Evolutionary conservation across 2,113 vertebrate species (phyloP).

Genomic region (Cephalopterus ornatus): DNA sequence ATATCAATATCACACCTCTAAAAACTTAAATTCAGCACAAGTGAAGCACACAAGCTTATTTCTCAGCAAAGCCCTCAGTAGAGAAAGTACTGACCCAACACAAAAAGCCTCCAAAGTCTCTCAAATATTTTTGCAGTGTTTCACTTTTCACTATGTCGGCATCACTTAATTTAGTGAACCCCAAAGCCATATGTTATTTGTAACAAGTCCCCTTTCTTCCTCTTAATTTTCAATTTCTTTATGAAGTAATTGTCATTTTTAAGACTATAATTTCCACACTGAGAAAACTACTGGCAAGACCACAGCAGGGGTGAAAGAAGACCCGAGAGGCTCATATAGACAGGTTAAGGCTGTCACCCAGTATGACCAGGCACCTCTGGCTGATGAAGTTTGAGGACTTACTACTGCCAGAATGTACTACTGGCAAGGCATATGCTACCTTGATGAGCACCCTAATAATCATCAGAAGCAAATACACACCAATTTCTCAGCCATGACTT

Average conservation of each 20-base stretch:
- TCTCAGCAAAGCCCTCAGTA: neutral
- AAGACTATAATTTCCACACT: neutral
- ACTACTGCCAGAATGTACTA: neutral
- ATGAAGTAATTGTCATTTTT: neutral
- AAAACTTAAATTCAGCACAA: neutral
- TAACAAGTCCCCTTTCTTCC: neutral
- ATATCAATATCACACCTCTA: neutral
- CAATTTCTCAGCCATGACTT: neutral
- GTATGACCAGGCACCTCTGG: rapidly evolving
- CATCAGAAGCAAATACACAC: neutral
- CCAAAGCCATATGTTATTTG: neutral
- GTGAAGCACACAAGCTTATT: neutral
- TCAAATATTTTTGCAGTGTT: neutral
- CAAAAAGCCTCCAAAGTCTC: neutral
- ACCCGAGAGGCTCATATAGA: rapidly evolving
- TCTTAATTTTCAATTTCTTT: neutral
- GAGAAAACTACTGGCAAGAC: neutral
- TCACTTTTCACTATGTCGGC: neutral
- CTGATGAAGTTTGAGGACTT: neutral
- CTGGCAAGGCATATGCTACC: neutral
- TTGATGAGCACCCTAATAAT: neutral
- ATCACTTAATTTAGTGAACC: neutral
- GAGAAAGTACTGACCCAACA: neutral
- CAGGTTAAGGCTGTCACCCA: neutral
- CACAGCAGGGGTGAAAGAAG: too few relatives aligned